These are phyloP conservation scores for Tetragnatha versicolor DNA, from an alignment of 1,140 invertebrate species.

Conservation along the genomic window DNA sequence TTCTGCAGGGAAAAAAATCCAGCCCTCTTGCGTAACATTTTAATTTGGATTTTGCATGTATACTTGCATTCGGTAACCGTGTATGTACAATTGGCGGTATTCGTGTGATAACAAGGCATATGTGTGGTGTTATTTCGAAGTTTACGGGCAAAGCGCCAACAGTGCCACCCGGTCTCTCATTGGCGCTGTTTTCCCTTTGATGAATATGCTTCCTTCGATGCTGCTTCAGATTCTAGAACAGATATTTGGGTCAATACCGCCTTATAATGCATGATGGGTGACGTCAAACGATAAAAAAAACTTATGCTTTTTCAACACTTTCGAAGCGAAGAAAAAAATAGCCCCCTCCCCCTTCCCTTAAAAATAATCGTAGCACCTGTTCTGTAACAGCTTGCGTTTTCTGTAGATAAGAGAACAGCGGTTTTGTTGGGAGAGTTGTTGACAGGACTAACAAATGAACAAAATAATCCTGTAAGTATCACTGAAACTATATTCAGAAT, in stretches of 20 bases:
- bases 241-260: constrained; percentile 36
- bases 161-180: background rate
- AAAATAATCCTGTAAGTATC: too few species aligned
- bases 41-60: too few species aligned
- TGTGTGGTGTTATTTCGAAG: background rate
- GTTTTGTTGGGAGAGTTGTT: too few species aligned
- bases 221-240: constrained; percentile 21
- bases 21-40: too few species aligned
- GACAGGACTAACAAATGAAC: too few species aligned
- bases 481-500: too few species aligned
- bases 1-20: too few species aligned
- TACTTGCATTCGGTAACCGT: too few species aligned
- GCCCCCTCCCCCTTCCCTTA: background rate
- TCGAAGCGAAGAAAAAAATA: background rate
- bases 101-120: background rate
- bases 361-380: constrained; percentile 22
- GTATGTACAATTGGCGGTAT: background rate
- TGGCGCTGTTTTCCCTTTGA: constrained; percentile 35
- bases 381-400: background rate
- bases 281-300: constrained; percentile 3
- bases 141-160: constrained; percentile 4
- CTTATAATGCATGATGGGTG: constrained; percentile 15
- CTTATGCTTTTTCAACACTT: too few species aligned
- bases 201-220: constrained; percentile 36
- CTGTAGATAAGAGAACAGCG: background rate